These are phyloP conservation scores for Danaus melanippus DNA, from an alignment of 1,140 invertebrate genomes.

Conservation along the genomic window DNA sequence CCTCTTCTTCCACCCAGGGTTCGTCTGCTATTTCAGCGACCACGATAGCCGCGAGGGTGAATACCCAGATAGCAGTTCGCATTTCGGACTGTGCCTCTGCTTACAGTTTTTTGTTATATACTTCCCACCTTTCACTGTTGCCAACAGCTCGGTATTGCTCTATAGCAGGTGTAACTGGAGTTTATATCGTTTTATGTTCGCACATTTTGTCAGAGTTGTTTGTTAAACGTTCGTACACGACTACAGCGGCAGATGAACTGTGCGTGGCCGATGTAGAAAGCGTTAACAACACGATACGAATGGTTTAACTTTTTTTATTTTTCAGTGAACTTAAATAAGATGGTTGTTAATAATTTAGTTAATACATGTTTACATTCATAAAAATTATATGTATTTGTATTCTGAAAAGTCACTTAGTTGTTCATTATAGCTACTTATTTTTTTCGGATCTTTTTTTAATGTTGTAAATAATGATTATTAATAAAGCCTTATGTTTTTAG, in stretches of 20 bases:
- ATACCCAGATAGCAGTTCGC: conserved; percentile 39
- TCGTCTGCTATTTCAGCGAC: conserved; percentile 43
- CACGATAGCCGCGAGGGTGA: conserved; percentile 37
- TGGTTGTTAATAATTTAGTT: too few species aligned
- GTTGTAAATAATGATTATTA: too few species aligned
- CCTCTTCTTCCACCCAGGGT: conserved; percentile 57
- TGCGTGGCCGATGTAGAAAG: conserved; percentile 40
- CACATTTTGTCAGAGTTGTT: conserved; percentile 27
- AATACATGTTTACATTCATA: too few species aligned
- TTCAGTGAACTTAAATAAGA: conserved; percentile 3
- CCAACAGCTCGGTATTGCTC: conserved; percentile 17
- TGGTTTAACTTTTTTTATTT: conserved; percentile 40
- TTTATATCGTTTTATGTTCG: conserved; percentile 34
- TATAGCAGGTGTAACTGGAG: conserved; percentile 22
- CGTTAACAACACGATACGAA: conserved; percentile 41
- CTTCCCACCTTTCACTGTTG: conserved; percentile 52
- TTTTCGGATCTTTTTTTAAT: too few species aligned
- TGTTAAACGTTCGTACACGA: conserved; percentile 21
- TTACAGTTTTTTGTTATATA: conserved; percentile 55
- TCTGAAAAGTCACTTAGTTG: too few species aligned
- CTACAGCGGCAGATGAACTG: conserved; percentile 26
- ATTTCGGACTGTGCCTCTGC: conserved; percentile 41
- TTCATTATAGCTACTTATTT: too few species aligned
- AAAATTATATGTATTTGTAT: too few species aligned
- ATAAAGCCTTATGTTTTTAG: too few species aligned